Evolutionary conservation across 2,113 vertebrate genomes (phyloP).

Genomic region (Sylvietta virens): DNA sequence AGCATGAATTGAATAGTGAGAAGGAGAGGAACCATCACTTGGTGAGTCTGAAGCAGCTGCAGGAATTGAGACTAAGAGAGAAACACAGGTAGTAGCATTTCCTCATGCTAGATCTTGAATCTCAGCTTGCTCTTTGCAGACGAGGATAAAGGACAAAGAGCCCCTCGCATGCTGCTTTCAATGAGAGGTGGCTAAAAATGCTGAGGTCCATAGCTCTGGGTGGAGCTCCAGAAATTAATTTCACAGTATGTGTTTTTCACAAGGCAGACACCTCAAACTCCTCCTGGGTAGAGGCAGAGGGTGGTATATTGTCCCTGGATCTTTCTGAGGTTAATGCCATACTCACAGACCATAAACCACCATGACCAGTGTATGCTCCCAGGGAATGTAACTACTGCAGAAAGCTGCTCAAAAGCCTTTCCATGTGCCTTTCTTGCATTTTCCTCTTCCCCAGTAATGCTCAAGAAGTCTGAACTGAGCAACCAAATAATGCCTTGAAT

Average conservation of each 20-base stretch:
- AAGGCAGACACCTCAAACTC: neutral
- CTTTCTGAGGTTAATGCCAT: neutral
- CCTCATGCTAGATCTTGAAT: neutral
- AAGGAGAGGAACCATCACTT: neutral
- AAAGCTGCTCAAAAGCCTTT: neutral
- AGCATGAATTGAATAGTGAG: rapidly evolving
- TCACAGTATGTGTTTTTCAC: neutral
- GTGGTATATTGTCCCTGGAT: neutral
- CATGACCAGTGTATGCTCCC: neutral
- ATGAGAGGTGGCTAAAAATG: neutral
- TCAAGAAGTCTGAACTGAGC: neutral
- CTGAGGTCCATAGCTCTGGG: neutral
- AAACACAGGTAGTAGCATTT: neutral
- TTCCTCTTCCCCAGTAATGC: neutral
- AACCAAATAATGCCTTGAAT: neutral
- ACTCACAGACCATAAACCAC: neutral
- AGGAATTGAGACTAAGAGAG: neutral
- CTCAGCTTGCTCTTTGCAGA: neutral
- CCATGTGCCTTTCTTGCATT: neutral
- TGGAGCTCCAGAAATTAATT: neutral
- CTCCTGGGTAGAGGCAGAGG: neutral
- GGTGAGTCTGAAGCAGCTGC: neutral
- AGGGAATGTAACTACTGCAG: neutral
- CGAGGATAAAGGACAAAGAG: neutral
- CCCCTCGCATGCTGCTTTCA: neutral